phyloP scores from a whole-genome alignment of 2,888 invertebrate species.

The Cryptosula pallasiana region DNA sequence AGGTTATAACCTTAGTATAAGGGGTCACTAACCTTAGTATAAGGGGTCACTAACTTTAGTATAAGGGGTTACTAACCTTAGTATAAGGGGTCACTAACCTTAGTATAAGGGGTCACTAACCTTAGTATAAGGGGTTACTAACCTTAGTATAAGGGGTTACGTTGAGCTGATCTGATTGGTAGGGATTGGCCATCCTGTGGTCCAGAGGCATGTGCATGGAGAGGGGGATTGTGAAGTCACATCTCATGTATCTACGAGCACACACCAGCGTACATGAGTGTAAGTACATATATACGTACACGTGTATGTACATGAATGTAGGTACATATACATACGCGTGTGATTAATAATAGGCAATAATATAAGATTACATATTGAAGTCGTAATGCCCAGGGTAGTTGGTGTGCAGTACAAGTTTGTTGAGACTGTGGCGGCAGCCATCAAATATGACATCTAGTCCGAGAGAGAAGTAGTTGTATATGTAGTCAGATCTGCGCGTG shows the following conservation, averaged over 20 bases:
- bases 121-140: background rate
- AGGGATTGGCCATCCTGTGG: background rate
- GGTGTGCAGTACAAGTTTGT: slow-evolving; percentile 95
- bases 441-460: slow-evolving; percentile 90
- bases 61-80: too few relatives aligned
- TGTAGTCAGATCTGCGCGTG: slow-evolving; percentile 53
- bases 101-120: too few relatives aligned
- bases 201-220: slow-evolving; percentile 58
- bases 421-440: slow-evolving; percentile 85
- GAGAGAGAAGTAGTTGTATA: slow-evolving; percentile 29
- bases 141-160: slow-evolving; percentile 31
- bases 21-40: too few relatives aligned
- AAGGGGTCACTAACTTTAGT: too few relatives aligned
- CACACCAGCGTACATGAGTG: too few relatives aligned
- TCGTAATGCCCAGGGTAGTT: slow-evolving; percentile 99
- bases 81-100: too few relatives aligned
- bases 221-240: slow-evolving; percentile 79
- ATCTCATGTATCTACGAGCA: slow-evolving; percentile 75
- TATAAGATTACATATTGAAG: slow-evolving; percentile 79
- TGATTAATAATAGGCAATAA: background rate
- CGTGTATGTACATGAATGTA: too few relatives aligned
- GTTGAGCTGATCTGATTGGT: slow-evolving; percentile 25
- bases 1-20: too few relatives aligned
- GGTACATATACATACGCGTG: too few relatives aligned
- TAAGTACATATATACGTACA: too few relatives aligned